Evolutionary conservation across 92 coral and sea anemone species (phyloP).

Genomic region (Zoanthus gigantus): DNA sequence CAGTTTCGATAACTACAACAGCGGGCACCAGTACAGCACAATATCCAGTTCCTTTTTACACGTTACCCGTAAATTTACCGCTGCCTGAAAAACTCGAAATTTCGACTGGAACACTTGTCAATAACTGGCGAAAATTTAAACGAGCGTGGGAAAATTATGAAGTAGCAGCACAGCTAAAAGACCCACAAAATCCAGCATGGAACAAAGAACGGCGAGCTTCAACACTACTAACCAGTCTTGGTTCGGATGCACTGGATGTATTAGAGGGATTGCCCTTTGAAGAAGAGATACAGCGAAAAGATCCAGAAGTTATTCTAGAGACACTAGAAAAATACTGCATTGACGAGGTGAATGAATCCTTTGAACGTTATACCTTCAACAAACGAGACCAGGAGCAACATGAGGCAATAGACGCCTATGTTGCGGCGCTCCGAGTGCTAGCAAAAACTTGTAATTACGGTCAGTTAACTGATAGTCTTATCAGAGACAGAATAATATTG

Average conservation of each 20-base stretch:
- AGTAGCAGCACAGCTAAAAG: not conserved
- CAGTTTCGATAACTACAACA: too few relatives aligned
- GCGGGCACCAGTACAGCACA: too few relatives aligned
- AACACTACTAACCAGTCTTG: not conserved
- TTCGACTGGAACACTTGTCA: not conserved
- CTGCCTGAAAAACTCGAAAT: slow-evolving; percentile 35
- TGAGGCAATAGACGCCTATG: slow-evolving; percentile 76
- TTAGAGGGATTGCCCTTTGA: too few relatives aligned
- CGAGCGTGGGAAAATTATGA: slow-evolving; percentile 59
- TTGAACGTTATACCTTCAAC: too few relatives aligned
- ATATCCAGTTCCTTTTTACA: not conserved
- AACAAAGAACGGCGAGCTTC: slow-evolving; percentile 23
- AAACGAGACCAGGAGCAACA: slow-evolving; percentile 43
- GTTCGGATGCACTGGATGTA: too few relatives aligned
- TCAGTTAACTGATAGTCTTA: slow-evolving; percentile 23
- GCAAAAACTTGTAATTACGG: slow-evolving; percentile 81
- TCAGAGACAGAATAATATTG: too few relatives aligned
- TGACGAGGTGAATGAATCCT: too few relatives aligned
- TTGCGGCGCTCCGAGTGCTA: slow-evolving; percentile 70
- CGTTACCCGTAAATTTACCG: slow-evolving; percentile 24
- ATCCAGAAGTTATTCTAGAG: too few relatives aligned
- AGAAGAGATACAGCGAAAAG: too few relatives aligned
- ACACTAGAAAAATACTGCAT: too few relatives aligned
- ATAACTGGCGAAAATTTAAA: slow-evolving; percentile 6
- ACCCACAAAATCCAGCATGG: slow-evolving; percentile 15